Evolutionary conservation across 2,113 vertebrate genomes (phyloP), one percentile per base, ranked within the genome.

Genomic region (Osmerus mordax): DNA sequence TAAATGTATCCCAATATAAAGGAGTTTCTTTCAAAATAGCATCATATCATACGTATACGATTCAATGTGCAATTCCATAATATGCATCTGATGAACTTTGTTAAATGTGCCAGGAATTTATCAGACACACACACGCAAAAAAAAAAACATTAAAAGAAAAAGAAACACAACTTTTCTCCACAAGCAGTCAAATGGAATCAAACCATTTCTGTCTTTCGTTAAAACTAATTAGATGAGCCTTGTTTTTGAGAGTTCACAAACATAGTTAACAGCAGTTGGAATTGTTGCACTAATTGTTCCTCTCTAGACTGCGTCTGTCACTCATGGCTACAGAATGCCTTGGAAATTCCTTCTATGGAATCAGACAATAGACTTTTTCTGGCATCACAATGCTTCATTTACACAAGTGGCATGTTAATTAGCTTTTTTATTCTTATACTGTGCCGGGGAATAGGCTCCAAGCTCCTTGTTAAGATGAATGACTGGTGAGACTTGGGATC

Each of bases 351-450:
- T 32, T 36, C 56, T 19, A 25, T 19, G n/a, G 56, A 41, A 8
- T 54, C 29, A 58, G 25, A 12, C 53, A 56, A 29, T 56, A n/a
- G 52, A 69, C 53, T 47, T 60, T 47, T 70, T 29, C n/a, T 70
- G 47, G 58, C 32, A 62, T 61, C 62, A 16, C 56, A 63, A 71
- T 52, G 36, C 41, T 63, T 63, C 4, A 53, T 71, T 62, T 71
- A 71, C 58, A 64, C n/a, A 59, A 62, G 70, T 32, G 15, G 70
- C 70, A 29, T 71, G 19, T 14, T 72, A 79, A 72, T 75, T 59
- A 69, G 60, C 53, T 72, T 69, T 79, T 72, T 66, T 72, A 75
- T 70, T 67, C 62, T 51, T 59, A 55, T 36, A 36, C 59, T 53
- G 21, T 41, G 59, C 56, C 41, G 21, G 64, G 64, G 77, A 74